Evolutionary conservation across 2,113 vertebrate species (phyloP).

Genomic region (Sardina pilchardus): DNA sequence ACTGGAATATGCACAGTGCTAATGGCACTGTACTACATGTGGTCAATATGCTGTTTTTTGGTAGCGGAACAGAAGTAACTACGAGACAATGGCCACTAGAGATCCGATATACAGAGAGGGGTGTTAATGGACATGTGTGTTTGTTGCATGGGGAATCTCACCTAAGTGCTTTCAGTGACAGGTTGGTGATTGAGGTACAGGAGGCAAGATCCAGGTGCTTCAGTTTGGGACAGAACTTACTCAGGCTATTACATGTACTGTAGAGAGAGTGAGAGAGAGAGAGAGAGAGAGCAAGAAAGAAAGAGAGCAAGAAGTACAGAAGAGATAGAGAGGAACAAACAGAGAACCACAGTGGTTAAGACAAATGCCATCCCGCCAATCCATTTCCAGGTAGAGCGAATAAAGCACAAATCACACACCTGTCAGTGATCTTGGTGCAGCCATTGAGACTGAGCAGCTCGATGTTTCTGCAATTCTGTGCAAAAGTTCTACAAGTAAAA

Average conservation of each 20-base stretch:
- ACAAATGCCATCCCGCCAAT: neutral
- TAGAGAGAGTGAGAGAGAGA: slow-evolving; percentile 45
- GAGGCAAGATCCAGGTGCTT: slow-evolving; percentile 95
- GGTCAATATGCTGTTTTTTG: neutral
- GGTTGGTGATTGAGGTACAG: slow-evolving; percentile 97
- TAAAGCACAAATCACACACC: slow-evolving; percentile 68
- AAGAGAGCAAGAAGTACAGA: slow-evolving; percentile 72
- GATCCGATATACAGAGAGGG: neutral
- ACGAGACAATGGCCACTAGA: neutral
- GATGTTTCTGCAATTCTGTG: slow-evolving; percentile 98
- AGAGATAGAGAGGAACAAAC: slow-evolving; percentile 44
- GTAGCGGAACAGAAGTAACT: neutral
- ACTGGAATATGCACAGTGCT: neutral
- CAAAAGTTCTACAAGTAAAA: slow-evolving; percentile 82
- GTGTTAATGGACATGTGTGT: neutral
- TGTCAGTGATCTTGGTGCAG: slow-evolving; percentile 97
- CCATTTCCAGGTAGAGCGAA: neutral
- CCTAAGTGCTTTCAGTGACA: slow-evolving; percentile 98
- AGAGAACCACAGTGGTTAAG: neutral
- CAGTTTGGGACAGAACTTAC: slow-evolving; percentile 98
- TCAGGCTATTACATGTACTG: slow-evolving; percentile 96
- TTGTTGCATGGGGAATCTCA: slow-evolving; percentile 47
- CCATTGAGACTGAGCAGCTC: slow-evolving; percentile 95
- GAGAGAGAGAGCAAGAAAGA: neutral
- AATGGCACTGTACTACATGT: neutral